Evolutionary conservation across 37 sponge, comb jelly and placozoan species (phyloP).

Genomic region (Lycopodina hypogea): DNA sequence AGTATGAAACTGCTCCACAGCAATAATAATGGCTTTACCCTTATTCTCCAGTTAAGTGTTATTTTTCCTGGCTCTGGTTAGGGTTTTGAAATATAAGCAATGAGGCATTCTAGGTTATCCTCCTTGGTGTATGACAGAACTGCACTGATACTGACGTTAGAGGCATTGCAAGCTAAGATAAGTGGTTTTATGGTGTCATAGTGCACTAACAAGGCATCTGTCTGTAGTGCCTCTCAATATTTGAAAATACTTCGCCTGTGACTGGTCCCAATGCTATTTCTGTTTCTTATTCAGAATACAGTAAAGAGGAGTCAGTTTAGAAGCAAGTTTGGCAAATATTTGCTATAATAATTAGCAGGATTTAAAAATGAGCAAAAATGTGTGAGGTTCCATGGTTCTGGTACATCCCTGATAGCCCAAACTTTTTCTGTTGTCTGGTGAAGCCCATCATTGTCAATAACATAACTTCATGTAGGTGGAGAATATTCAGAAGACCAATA

Average conservation of each 20-base stretch:
- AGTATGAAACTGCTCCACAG: background rate
- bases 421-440: constrained; percentile 5
- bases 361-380: background rate
- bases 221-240: constrained; percentile 15
- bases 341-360: background rate
- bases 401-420: background rate
- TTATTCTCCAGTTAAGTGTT: background rate
- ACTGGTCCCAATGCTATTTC: constrained; percentile 25
- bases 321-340: constrained; percentile 21
- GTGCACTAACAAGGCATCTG: constrained; percentile 21
- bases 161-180: constrained; percentile 53
- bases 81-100: constrained; percentile 7
- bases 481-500: too few species aligned
- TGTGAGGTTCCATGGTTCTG: background rate
- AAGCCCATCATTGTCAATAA: too few species aligned
- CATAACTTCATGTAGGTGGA: too few species aligned
- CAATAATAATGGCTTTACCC: background rate
- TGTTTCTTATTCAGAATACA: constrained; percentile 12
- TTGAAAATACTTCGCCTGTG: constrained; percentile 34
- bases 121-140: constrained; percentile 24
- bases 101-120: background rate
- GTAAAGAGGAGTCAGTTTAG: constrained; percentile 35
- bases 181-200: constrained; percentile 30
- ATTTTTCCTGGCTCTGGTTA: background rate
- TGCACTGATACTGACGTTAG: constrained; percentile 33